A percentile compares a stretch with the other conserved stretches of the same genome.
Evolutionary conservation across 1,140 invertebrate genomes (phyloP).

Genomic region (Nautilus pompilius): DNA sequence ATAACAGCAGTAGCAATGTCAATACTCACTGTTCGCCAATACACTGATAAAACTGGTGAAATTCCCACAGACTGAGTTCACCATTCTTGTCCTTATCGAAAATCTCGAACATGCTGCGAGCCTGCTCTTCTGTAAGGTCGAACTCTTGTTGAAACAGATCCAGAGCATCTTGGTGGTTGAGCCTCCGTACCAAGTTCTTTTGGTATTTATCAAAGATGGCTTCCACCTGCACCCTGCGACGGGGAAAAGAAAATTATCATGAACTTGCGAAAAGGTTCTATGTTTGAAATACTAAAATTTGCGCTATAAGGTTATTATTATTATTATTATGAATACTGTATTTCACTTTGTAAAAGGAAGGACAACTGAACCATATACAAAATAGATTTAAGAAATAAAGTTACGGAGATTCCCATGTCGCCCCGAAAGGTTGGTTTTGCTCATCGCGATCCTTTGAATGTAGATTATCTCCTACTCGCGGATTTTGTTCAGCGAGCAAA

Average conservation of each 20-base stretch:
- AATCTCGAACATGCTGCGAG: constrained; percentile 40
- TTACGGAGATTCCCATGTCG: too few species aligned
- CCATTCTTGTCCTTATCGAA: constrained; percentile 48
- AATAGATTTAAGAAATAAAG: too few species aligned
- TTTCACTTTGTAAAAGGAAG: too few species aligned
- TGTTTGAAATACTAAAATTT: too few species aligned
- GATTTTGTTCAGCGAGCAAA: too few species aligned
- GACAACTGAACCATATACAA: too few species aligned
- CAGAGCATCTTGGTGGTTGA: constrained; percentile 32
- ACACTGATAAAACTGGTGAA: constrained; percentile 39
- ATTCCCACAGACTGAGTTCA: constrained; percentile 48
- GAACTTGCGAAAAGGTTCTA: too few species aligned
- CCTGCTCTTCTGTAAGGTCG: constrained; percentile 31
- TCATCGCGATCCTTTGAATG: too few species aligned
- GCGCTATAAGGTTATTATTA: too few species aligned
- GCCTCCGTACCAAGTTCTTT: constrained; percentile 25
- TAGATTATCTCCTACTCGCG: too few species aligned
- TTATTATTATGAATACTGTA: too few species aligned
- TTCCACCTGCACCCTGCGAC: constrained; percentile 29
- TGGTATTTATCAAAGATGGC: constrained; percentile 37
- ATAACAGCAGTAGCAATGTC: background rate
- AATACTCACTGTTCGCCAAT: constrained; percentile 31
- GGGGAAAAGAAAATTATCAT: constrained; percentile 8
- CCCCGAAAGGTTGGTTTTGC: too few species aligned
- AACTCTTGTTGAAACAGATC: constrained; percentile 37